Evolutionary conservation across 2,797 vertebrate species (phyloP).

Genomic region (Microhierax caerulescens): DNA sequence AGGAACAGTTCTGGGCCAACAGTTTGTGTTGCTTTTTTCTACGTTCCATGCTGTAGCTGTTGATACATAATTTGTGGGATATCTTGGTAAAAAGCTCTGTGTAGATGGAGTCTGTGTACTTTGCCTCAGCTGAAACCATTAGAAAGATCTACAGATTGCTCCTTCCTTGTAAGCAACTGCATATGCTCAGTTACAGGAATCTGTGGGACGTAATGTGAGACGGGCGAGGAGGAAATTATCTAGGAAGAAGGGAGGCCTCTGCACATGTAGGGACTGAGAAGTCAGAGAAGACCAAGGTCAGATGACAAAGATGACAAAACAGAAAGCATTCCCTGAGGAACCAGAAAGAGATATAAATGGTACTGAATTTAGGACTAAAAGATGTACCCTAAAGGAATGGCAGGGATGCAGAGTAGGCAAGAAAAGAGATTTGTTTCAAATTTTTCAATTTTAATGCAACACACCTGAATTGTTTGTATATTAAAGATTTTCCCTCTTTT

Average conservation of each 20-base stretch:
- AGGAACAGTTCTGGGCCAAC: neutral
- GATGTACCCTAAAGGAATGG: neutral
- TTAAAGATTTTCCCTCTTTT: neutral
- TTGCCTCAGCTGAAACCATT: neutral
- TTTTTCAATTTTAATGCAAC: neutral
- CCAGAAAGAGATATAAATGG: neutral
- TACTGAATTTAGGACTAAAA: neutral
- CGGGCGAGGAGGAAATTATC: accelerated
- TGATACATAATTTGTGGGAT: neutral
- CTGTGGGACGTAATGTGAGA: neutral
- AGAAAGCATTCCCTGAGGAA: neutral
- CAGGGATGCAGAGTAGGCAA: neutral
- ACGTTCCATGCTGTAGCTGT: neutral
- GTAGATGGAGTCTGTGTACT: neutral
- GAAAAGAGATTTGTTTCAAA: neutral
- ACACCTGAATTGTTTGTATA: neutral
- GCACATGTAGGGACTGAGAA: neutral
- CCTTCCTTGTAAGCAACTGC: neutral
- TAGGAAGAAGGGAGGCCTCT: neutral
- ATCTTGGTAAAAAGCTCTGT: neutral
- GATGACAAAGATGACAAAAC: neutral
- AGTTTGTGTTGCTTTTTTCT: neutral
- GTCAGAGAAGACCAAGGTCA: neutral
- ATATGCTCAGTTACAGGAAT: neutral
- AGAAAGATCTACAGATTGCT: neutral